Evolutionary conservation across 2,888 invertebrate genomes (phyloP).

Genomic region (Zygaena filipendulae): DNA sequence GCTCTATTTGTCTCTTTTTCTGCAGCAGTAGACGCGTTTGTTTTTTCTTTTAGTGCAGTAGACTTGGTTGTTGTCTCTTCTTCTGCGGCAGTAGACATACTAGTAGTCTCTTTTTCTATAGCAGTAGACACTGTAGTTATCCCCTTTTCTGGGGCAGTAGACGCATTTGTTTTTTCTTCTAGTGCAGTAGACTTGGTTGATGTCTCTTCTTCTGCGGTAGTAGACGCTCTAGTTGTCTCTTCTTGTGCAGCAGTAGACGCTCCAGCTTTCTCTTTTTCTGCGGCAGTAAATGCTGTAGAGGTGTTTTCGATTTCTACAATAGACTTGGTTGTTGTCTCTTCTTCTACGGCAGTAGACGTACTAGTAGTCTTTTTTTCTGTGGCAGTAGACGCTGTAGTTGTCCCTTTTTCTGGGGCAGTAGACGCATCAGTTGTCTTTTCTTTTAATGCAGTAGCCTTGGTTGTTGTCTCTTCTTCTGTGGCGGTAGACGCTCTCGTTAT

Average conservation of each 20-base stretch:
- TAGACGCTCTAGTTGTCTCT: too few relatives aligned
- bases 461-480: not conserved
- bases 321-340: not conserved
- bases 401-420: not conserved
- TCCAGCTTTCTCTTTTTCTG: not conserved
- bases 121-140: constrained; percentile 2
- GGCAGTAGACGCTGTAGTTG: not conserved
- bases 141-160: too few relatives aligned
- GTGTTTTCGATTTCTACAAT: not conserved
- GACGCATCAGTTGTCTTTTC: not conserved
- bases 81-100: too few relatives aligned
- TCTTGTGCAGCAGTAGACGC: too few relatives aligned
- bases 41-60: too few relatives aligned
- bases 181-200: constrained; percentile 14
- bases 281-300: not conserved
- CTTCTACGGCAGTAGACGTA: not conserved
- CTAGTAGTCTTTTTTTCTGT: not conserved
- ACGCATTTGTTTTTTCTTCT: too few relatives aligned
- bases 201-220: constrained; percentile 6
- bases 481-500: not conserved
- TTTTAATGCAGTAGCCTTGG: not conserved
- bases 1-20: too few relatives aligned
- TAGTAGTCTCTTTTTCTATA: constrained; percentile 1
- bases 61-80: too few relatives aligned
- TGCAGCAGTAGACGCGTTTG: too few relatives aligned